Evolutionary conservation across 2,113 vertebrate species (phyloP), one percentile per base, ranked within the genome.

Genomic region (Grus americana): DNA sequence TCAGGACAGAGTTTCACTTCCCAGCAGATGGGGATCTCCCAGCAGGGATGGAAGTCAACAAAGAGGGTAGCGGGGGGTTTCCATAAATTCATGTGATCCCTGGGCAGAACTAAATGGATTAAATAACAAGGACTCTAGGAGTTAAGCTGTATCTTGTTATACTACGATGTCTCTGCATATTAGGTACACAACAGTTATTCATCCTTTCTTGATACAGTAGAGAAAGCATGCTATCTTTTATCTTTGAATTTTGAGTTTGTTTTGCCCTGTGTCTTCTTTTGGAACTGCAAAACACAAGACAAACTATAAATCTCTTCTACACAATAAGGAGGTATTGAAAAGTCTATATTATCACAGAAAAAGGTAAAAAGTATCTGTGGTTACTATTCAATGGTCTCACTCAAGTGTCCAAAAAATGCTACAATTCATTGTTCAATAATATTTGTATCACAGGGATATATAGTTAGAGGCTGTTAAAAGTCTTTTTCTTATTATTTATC

Each of bases 21-120:
- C 74, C 58, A 94, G 96, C 97, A 98, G 97, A 98, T 97, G 97
- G 96, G 96, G 90, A 97, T 96, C 96, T 98, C 96, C 95, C 97
- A 96, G 97, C 95, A 96, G 98, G 98, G 90, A 96, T 94, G 94
- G 84, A 88, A 89, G 83, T 94, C 97, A 97, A 97, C 92, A 98
- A 98, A 98, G 97, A 96, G 79, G 96, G 72, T 95, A 95, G 94
- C 92, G 66, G 86, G 90, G 86, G 96, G 92, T 59, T 97, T 93
- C 73, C 65, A 88, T 88, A 90, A 91, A 97, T 97, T 95, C 95
- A 92, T 86, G 84, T 91, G 63, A 91, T 94, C 95, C 94, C 90
- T 81, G 84, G 95, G 96, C 94, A 95, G 95, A 98, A 90, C 92
- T 96, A 98, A 98, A 95, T 96, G 96, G 97, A 96, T 97, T 96